Evolutionary conservation across 2,888 invertebrate species (phyloP), one percentile per base, ranked within the genome.

Genomic region (Sarcophaga rosellei): DNA sequence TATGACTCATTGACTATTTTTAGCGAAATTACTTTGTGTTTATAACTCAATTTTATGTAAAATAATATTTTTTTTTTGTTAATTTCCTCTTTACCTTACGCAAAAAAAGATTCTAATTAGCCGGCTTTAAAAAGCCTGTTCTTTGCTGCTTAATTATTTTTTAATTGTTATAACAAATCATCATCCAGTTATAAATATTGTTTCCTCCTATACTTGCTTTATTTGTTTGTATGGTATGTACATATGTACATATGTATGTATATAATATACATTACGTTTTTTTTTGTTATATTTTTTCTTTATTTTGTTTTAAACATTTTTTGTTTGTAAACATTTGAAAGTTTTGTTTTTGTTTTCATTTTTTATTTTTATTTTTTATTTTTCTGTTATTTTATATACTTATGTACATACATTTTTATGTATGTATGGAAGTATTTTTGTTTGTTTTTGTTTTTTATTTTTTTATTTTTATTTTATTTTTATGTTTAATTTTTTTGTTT

Each of bases 311-410:
- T 65, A 23, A 73, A 44, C 21, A 65, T 66, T 80, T 73, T 81
- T 44, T 74, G 80, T 81, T 77, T 79, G 78, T 75, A 81, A 85
- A 79, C 74, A 74, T 53, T 76, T 63, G 21, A 74, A 44, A 59
- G 12, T 73, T 68, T 61, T 47, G 47, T 4, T 65, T 53, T 81
- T 35, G 15, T 23, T 47, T 21, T 63, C 2, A 47, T 25, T 17
- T 25, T 53, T 47, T 20, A 45, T 12, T 53, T 53, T 23, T 57
- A 4, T 62, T 11, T 62, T 62, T 62, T 3, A 61, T 57, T 20
- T 74, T 20, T 61, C 20, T 80, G 47, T 62, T 74, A 35, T 74
- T 74, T 59, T 61, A 2, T 21, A 3, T 53, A 62, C 23, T 63
- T 61, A 53, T 35, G 35, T 35, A 35, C 35, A 25, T 25, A 3